phyloP scores from a whole-genome alignment of 2,888 invertebrate genomes.

The Baronia brevicornis region DNA sequence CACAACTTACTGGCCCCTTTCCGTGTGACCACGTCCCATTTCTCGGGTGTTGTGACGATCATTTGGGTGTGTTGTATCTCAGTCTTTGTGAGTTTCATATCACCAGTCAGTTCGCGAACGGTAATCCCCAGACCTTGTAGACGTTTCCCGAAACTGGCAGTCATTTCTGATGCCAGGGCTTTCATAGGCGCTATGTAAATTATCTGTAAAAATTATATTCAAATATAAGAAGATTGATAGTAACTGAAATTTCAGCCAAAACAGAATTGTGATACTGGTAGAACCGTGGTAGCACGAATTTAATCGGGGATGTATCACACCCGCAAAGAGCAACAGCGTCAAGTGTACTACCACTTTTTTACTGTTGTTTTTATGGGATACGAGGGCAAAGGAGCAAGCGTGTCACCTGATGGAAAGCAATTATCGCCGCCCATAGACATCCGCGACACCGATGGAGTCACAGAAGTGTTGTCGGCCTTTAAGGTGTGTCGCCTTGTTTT shows the following conservation, averaged over 20 bases:
- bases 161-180: slow-evolving; percentile 99
- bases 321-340: too few species aligned
- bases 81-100: slow-evolving; percentile 96
- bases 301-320: too few species aligned
- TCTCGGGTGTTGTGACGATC: slow-evolving; percentile 98
- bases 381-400: too few species aligned
- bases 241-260: background rate
- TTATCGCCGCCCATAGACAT: too few species aligned
- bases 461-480: too few species aligned
- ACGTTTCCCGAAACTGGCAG: slow-evolving; percentile 90
- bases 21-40: slow-evolving; percentile 99
- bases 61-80: slow-evolving; percentile 98
- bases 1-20: slow-evolving; percentile 84
- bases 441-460: too few species aligned
- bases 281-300: too few species aligned
- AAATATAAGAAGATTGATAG: slow-evolving; percentile 15
- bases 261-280: too few species aligned
- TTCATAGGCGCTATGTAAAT: slow-evolving; percentile 99
- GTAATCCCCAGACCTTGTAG: slow-evolving; percentile 83
- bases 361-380: too few species aligned
- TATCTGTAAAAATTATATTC: slow-evolving; percentile 75
- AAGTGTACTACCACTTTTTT: too few species aligned
- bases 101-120: slow-evolving; percentile 96
- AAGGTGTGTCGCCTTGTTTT: too few species aligned
- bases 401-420: too few species aligned